Percentiles rank a stretch among this genome's conserved stretches.
These are phyloP conservation scores for Hippocampus abdominalis DNA, from an alignment of 2,113 vertebrate genomes.

Conservation along the genomic window DNA sequence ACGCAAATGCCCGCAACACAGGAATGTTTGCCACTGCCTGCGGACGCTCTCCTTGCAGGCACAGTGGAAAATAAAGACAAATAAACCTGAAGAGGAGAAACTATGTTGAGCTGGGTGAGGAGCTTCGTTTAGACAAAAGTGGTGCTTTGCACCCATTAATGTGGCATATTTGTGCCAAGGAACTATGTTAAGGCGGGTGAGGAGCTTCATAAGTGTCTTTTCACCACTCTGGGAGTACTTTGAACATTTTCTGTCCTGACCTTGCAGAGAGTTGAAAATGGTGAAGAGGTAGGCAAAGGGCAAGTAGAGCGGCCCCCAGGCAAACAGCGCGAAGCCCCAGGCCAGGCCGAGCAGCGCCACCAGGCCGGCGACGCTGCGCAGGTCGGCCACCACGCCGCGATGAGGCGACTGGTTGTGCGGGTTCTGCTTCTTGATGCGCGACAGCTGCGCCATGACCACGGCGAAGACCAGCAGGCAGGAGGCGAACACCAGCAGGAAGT, in stretches of 20 bases:
- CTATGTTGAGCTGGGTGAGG: neutral
- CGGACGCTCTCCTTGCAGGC: slow-evolving; percentile 89
- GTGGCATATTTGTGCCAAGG: neutral
- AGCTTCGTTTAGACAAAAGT: neutral
- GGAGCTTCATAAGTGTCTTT: too few relatives aligned
- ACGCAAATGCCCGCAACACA: slow-evolving; percentile 89
- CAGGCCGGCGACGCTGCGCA: slow-evolving; percentile 85
- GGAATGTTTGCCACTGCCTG: slow-evolving; percentile 86
- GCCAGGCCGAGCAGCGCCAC: slow-evolving; percentile 90
- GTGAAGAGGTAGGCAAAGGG: slow-evolving; percentile 90
- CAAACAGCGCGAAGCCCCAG: slow-evolving; percentile 94
- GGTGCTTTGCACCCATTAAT: neutral
- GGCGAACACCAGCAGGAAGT: slow-evolving; percentile 84
- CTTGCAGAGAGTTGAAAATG: slow-evolving; percentile 92
- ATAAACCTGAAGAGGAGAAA: slow-evolving; percentile 77
- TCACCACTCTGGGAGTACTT: too few relatives aligned
- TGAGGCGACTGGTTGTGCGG: slow-evolving; percentile 83
- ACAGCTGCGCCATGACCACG: slow-evolving; percentile 89
- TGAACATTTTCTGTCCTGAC: slow-evolving; percentile 49
- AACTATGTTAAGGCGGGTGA: too few relatives aligned
- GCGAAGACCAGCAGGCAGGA: slow-evolving; percentile 88
- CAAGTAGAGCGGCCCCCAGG: slow-evolving; percentile 82
- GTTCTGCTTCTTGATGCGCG: slow-evolving; percentile 90
- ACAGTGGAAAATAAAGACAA: slow-evolving; percentile 96
- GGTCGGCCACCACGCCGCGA: slow-evolving; percentile 76